These are phyloP conservation scores for Hippocampus zosterae DNA, from an alignment of 2,113 vertebrate species.

Conservation along the genomic window DNA sequence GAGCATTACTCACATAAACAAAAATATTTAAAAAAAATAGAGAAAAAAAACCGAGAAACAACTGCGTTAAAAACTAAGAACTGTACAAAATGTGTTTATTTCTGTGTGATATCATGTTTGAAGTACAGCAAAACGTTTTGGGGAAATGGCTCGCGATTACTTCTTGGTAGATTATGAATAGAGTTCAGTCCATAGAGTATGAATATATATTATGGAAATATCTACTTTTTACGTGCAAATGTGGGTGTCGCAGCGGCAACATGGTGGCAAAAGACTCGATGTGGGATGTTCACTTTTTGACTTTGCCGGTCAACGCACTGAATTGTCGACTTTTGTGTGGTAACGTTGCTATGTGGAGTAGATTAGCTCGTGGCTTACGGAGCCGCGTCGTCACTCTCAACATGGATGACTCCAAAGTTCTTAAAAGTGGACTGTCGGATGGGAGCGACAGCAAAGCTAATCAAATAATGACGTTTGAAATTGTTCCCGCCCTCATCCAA, in stretches of 20 bases:
- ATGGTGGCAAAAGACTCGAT: conserved; percentile 65
- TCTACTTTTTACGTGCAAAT: conserved; percentile 81
- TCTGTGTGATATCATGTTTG: conserved; percentile 76
- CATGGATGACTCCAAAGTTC: conserved; percentile 36
- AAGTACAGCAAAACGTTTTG: conserved; percentile 61
- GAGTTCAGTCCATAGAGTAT: conserved; percentile 78
- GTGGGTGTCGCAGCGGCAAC: conserved; percentile 79
- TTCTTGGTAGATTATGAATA: conserved; percentile 70
- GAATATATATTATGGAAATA: conserved; percentile 83
- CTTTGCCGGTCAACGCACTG: conserved; percentile 69
- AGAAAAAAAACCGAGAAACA: conserved; percentile 14
- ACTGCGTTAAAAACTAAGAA: conserved; percentile 45
- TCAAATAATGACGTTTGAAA: conserved; percentile 15
- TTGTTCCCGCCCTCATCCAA: conserved; percentile 21
- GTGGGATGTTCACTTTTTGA: conserved; percentile 69
- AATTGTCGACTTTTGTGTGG: conserved; percentile 73
- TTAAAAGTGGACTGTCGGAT: not conserved
- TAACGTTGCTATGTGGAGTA: conserved; percentile 74
- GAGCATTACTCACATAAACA: conserved; percentile 10
- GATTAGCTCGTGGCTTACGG: conserved; percentile 68
- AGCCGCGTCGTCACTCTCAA: conserved; percentile 60
- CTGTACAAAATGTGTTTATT: conserved; percentile 72
- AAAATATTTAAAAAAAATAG: not conserved
- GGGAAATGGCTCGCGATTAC: conserved; percentile 67
- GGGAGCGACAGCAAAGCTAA: not conserved